A percentile compares a stretch with the other conserved stretches of the same genome.
Evolutionary conservation across 2,888 invertebrate species (phyloP).

Genomic region (Noctuana brunneofusca): DNA sequence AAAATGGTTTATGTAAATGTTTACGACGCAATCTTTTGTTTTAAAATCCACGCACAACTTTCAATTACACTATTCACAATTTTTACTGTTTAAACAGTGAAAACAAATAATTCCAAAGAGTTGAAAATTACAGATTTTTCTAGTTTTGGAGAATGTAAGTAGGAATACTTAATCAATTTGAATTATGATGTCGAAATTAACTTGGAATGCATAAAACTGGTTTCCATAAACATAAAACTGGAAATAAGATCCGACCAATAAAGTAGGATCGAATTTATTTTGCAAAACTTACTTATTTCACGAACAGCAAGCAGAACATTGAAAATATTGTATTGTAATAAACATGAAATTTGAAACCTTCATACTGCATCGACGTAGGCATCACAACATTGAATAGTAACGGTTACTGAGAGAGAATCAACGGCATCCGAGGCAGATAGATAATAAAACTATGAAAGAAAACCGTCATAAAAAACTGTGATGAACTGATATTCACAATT

Average conservation of each 20-base stretch:
- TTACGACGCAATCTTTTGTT: conserved; percentile 23
- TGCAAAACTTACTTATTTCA: conserved; percentile 9
- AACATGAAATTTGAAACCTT: conserved; percentile 10
- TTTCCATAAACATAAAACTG: too few species aligned
- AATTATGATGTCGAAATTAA: not conserved
- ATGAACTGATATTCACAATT: not conserved
- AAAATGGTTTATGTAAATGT: conserved; percentile 17
- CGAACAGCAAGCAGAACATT: conserved; percentile 1
- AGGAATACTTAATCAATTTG: too few species aligned
- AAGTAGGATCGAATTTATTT: conserved; percentile 1
- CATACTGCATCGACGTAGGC: not conserved
- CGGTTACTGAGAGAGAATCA: conserved; percentile 20
- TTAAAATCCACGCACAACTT: conserved; percentile 16
- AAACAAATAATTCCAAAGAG: too few species aligned
- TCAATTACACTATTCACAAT: conserved; percentile 10
- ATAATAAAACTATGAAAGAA: conserved; percentile 17
- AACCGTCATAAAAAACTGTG: conserved; percentile 17
- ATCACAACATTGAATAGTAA: conserved; percentile 5
- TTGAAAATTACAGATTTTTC: too few species aligned
- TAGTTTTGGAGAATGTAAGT: too few species aligned
- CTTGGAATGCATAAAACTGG: not conserved
- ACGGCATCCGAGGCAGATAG: conserved; percentile 14
- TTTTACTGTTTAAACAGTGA: not conserved
- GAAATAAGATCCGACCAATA: conserved; percentile 20
- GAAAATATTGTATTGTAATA: conserved; percentile 5